Conservation (phyloP, 1,140 invertebrate species). For the Zaprionus taronus region DNA sequence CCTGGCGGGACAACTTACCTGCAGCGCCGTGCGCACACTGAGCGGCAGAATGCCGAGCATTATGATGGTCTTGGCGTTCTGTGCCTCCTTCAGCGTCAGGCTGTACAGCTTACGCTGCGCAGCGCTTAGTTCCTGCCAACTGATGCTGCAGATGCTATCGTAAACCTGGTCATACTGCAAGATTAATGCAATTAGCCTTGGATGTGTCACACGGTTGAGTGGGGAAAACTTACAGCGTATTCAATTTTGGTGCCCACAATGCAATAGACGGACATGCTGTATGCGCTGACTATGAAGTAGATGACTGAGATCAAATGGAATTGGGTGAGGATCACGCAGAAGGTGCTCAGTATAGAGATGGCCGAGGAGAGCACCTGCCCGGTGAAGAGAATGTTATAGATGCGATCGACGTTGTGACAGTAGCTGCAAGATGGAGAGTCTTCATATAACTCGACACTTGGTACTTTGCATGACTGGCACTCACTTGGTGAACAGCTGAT, state of each 20-base stretch:
- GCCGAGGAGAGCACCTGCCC: constrained; percentile 55
- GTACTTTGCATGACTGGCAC: not conserved
- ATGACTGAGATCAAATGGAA: constrained; percentile 55
- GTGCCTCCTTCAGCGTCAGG: constrained; percentile 37
- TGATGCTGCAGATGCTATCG: constrained; percentile 43
- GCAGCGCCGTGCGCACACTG: constrained; percentile 29
- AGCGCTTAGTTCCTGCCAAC: constrained; percentile 51
- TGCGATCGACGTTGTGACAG: constrained; percentile 39
- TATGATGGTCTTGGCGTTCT: constrained; percentile 26
- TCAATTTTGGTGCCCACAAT: constrained; percentile 66
- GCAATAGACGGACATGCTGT: constrained; percentile 65
- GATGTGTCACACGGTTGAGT: not conserved
- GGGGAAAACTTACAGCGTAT: constrained; percentile 41
- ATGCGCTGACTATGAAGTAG: constrained; percentile 54
- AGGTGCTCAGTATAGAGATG: constrained; percentile 46
- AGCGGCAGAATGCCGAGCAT: constrained; percentile 40
- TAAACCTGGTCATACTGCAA: constrained; percentile 59
- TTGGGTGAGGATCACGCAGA: constrained; percentile 46
- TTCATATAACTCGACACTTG: not conserved
- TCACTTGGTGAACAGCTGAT: constrained; percentile 63
- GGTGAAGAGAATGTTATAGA: constrained; percentile 56
- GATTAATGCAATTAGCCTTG: not conserved
- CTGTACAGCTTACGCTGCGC: constrained; percentile 50
- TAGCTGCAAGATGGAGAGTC: constrained; percentile 34
- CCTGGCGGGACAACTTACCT: not conserved